These are phyloP conservation scores for Meloidogyne chitwoodi DNA, from an alignment of 1,140 invertebrate species.

Conservation along the genomic window DNA sequence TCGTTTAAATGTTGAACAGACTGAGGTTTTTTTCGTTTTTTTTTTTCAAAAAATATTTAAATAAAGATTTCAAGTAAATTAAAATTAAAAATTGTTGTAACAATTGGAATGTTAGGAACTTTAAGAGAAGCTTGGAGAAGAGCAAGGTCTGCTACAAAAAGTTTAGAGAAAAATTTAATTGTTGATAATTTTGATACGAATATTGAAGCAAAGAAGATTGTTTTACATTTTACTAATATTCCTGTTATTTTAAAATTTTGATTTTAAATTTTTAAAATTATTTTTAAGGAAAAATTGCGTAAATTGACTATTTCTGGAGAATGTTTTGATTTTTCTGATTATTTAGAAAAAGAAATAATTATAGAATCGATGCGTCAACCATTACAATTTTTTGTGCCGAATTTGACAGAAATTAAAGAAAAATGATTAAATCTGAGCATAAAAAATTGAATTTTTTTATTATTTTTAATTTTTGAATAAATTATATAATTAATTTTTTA, in stretches of 20 bases:
- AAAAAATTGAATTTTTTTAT: too few species aligned
- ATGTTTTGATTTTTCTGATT: conserved; percentile 20
- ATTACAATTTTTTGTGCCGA: conserved; percentile 7
- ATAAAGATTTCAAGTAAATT: background rate
- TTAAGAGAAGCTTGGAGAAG: background rate
- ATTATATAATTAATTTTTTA: too few species aligned
- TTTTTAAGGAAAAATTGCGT: conserved; percentile 12
- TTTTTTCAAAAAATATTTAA: background rate
- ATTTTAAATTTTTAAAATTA: background rate
- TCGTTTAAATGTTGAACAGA: conserved; percentile 9
- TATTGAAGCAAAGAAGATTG: conserved; percentile 1
- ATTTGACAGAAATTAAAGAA: background rate
- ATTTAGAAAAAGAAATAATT: conserved; percentile 1
- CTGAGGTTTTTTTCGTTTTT: background rate
- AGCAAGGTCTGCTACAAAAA: background rate
- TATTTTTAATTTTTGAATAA: too few species aligned
- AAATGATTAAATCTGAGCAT: background rate
- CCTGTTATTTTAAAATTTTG: background rate
- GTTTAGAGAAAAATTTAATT: background rate
- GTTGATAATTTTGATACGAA: conserved; percentile 5
- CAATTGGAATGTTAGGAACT: background rate
- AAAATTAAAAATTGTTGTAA: background rate
- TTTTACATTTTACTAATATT: conserved; percentile 1
- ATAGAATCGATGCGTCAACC: background rate
- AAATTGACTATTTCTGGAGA: conserved; percentile 25